phyloP scores from a whole-genome alignment of 2,888 invertebrate species.

The Acrobasis repandana region DNA sequence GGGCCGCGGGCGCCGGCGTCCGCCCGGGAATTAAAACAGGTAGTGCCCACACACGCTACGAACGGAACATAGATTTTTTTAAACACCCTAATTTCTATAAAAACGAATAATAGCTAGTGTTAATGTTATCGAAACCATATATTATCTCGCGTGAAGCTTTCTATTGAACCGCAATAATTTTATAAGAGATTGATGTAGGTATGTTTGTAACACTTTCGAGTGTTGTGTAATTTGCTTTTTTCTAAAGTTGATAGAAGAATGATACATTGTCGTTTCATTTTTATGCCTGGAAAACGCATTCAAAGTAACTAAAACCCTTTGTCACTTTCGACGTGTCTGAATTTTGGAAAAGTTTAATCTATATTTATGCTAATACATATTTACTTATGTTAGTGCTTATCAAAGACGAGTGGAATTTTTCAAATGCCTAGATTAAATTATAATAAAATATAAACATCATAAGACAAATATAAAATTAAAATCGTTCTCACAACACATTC shows the following conservation, averaged over 20 bases:
- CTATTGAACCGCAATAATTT: conserved; percentile 38
- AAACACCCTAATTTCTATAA: conserved; percentile 52
- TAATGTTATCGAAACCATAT: conserved; percentile 49
- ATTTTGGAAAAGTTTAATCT: no score
- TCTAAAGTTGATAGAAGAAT: no score
- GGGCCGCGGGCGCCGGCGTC: conserved; percentile 69
- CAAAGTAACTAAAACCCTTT: no score
- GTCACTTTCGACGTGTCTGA: no score
- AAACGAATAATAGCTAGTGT: conserved; percentile 54
- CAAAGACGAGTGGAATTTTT: no score
- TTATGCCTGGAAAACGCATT: no score
- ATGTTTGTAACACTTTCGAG: neutral
- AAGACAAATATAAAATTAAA: conserved; percentile 27
- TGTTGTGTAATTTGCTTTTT: neutral
- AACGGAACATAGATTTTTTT: conserved; percentile 48
- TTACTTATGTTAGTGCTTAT: no score
- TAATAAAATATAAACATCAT: neutral
- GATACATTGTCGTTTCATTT: no score
- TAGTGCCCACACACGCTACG: conserved; percentile 68
- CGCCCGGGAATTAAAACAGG: conserved; percentile 62
- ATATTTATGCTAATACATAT: neutral
- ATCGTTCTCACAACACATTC: conserved; percentile 38
- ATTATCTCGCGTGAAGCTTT: conserved; percentile 48
- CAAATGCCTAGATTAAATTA: no score
- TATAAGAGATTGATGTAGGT: conserved; percentile 42